Evolutionary conservation across 2,113 vertebrate species (phyloP), one percentile per base, ranked within the genome.

Genomic region (Neotoma lepida): DNA sequence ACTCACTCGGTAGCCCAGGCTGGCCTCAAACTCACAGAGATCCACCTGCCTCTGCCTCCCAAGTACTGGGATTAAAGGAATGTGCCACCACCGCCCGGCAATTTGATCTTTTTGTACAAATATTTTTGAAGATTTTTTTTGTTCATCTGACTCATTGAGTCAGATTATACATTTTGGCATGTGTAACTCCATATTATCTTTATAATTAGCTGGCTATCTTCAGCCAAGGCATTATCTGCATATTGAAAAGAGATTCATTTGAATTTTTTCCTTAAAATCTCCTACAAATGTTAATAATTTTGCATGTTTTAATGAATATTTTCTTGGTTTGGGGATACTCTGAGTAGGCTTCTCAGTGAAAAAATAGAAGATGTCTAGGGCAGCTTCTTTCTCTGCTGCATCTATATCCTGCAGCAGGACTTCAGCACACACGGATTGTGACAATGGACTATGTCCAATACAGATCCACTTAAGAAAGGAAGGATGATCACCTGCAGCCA

Each of bases 71-170:
- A n/a, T n/a, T n/a, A n/a, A n/a, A n/a, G n/a, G n/a, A n/a, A n/a
- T n/a, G n/a, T n/a, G n/a, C n/a, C n/a, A n/a, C n/a, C n/a, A n/a
- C n/a, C n/a, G n/a, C n/a, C n/a, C n/a, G n/a, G 49, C 49, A 9
- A 86, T 93, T 93, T 78, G 77, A 90, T 49, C 95, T 0, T 90
- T 95, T 93, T 74, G 81, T 54, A 63, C 78, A 61, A 90, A 1
- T 39, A n/a, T 18, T 90, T 92, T 94, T 58, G 12, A 30, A 86
- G 96, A 33, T 2, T 44, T 44, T 6, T 44, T 63, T 9, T 63
- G 35, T 70, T 33, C 28, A 44, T 9, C 1, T 15, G 51, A 71
- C 5, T 39, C 44, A 73, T 56, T 92, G 61, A 10, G 30, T 86
- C 22, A 94, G 68, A 88, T 26, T 68, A 91, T 54, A 9, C 3